Percentiles rank a stretch among this genome's conserved stretches.
These are phyloP conservation scores for Enteromius treurensis DNA, from an alignment of 2,797 vertebrate genomes.

Conservation along the genomic window DNA sequence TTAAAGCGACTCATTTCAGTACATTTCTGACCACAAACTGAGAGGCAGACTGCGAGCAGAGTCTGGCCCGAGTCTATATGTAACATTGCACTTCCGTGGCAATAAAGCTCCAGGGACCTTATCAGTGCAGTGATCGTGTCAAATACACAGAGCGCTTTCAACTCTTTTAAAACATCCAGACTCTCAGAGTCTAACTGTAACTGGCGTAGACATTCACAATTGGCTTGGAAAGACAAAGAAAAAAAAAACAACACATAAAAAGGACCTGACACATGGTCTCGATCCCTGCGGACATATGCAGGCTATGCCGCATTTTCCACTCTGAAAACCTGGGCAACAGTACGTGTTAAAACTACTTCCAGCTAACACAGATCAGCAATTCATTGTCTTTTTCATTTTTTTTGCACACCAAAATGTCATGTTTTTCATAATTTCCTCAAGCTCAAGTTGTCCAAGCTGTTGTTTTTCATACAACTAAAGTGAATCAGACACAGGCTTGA, in stretches of 20 bases:
- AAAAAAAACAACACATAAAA: background rate
- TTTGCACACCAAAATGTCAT: background rate
- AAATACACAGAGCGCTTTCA: constrained; percentile 42
- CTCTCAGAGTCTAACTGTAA: constrained; percentile 25
- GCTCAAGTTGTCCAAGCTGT: background rate
- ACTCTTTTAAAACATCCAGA: constrained; percentile 43
- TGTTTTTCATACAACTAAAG: background rate
- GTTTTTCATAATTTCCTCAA: background rate
- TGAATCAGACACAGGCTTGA: background rate
- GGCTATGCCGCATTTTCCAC: constrained; percentile 35
- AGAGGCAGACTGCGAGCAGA: constrained; percentile 17
- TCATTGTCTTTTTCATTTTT: background rate
- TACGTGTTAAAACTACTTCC: constrained; percentile 29
- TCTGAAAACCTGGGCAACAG: constrained; percentile 22
- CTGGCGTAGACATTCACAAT: constrained; percentile 19
- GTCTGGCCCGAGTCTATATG: constrained; percentile 30
- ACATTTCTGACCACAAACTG: constrained; percentile 15
- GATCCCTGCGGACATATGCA: constrained; percentile 31
- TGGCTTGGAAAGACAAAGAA: background rate
- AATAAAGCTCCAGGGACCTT: constrained; percentile 47
- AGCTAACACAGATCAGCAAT: constrained; percentile 3
- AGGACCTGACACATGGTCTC: constrained; percentile 41
- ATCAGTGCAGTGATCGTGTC: constrained; percentile 54
- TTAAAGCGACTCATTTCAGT: constrained; percentile 30
- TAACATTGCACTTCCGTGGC: constrained; percentile 35